Conservation (phyloP, 1,140 invertebrate genomes). For the Drosophila seguyi region DNA sequence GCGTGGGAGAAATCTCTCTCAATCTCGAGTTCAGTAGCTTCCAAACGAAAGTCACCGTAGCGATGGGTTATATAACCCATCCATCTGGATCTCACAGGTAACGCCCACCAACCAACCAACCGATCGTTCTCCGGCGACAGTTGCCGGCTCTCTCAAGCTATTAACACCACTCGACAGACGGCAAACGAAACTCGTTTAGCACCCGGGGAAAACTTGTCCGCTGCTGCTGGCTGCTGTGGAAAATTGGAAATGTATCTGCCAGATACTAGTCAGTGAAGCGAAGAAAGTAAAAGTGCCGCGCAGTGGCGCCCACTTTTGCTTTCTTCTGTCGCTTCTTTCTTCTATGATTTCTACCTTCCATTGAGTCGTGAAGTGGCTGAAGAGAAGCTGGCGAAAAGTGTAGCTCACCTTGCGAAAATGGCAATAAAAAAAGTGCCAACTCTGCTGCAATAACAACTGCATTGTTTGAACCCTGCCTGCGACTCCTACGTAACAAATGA, state of each 20-base stretch:
- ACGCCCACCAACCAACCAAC: constrained; percentile 28
- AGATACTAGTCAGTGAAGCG: constrained; percentile 43
- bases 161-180: constrained; percentile 34
- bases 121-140: constrained; percentile 40
- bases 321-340: constrained; percentile 59
- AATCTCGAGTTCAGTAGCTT: constrained; percentile 17
- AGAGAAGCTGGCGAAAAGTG: constrained; percentile 10
- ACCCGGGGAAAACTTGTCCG: constrained; percentile 62
- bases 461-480: constrained; percentile 18
- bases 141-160: constrained; percentile 17
- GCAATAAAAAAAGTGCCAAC: constrained; percentile 23
- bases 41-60: constrained; percentile 31
- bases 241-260: constrained; percentile 73
- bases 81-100: constrained; percentile 33
- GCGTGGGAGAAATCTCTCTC: constrained; percentile 49
- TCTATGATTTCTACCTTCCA: constrained; percentile 11
- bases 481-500: constrained; percentile 38
- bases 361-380: constrained; percentile 26
- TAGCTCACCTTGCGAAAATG: constrained; percentile 42
- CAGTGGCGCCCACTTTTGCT: constrained; percentile 65
- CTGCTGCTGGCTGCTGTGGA: constrained; percentile 45
- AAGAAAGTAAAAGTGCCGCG: constrained; percentile 74
- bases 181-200: constrained; percentile 45
- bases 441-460: constrained; percentile 39
- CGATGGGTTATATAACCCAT: constrained; percentile 32